phyloP scores from a whole-genome alignment of 2,797 vertebrate genomes.

The Champsocephalus gunnari region DNA sequence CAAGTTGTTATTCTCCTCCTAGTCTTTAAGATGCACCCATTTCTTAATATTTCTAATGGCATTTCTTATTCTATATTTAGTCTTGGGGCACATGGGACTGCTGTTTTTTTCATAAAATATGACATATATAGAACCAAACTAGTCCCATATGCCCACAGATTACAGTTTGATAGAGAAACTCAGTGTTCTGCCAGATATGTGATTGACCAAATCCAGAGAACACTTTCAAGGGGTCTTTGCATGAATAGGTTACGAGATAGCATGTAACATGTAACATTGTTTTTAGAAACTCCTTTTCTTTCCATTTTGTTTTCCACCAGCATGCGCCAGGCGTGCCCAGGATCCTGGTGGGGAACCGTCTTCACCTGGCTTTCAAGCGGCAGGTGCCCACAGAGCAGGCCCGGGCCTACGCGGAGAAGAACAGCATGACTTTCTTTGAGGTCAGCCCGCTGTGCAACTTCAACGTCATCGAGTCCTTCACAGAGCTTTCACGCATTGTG shows the following conservation, averaged over 20 bases:
- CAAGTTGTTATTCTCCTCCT: too few relatives aligned
- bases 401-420: slow-evolving; percentile 95
- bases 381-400: slow-evolving; percentile 98
- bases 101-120: too few relatives aligned
- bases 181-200: too few relatives aligned
- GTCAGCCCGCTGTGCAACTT: slow-evolving; percentile 99
- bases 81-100: too few relatives aligned
- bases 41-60: too few relatives aligned
- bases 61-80: too few relatives aligned
- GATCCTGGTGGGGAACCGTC: slow-evolving; percentile 96
- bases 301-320: slow-evolving; percentile 72
- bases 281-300: slow-evolving; percentile 5
- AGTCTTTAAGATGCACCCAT: too few relatives aligned
- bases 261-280: not conserved
- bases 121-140: too few relatives aligned
- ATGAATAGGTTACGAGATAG: not conserved
- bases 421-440: slow-evolving; percentile 99
- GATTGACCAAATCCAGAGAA: too few relatives aligned
- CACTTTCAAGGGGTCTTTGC: too few relatives aligned
- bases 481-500: slow-evolving; percentile 96
- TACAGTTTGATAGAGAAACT: too few relatives aligned
- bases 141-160: too few relatives aligned
- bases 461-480: slow-evolving; percentile 98
- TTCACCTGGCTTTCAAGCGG: slow-evolving; percentile 96
- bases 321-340: slow-evolving; percentile 97